These are phyloP conservation scores for Dasysyrphus albostriatus DNA, from an alignment of 2,888 invertebrate genomes.

Conservation along the genomic window DNA sequence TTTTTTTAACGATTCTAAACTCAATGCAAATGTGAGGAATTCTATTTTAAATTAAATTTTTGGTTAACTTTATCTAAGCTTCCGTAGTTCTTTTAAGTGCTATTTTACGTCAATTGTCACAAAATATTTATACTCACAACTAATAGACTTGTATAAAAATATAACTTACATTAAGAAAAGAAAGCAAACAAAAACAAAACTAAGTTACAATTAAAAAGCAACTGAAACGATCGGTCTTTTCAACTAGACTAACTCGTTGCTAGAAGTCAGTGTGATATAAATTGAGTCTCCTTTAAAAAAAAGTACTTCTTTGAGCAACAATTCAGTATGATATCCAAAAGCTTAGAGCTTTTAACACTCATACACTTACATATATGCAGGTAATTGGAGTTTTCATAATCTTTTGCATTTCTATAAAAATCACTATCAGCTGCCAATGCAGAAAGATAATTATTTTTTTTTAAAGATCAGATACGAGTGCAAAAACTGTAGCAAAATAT, in stretches of 20 bases:
- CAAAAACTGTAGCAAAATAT: neutral
- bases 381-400: constrained; percentile 1
- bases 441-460: constrained; percentile 18
- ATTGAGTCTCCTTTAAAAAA: constrained; percentile 41
- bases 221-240: constrained; percentile 51
- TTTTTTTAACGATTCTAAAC: constrained; percentile 32
- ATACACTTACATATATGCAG: constrained; percentile 5
- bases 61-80: constrained; percentile 16
- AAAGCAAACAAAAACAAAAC: neutral
- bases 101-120: constrained; percentile 1
- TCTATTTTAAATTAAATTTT: constrained; percentile 19
- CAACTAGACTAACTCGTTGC: constrained; percentile 50
- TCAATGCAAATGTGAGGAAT: constrained; percentile 7
- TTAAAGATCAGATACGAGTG: constrained; percentile 23
- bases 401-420: constrained; percentile 29
- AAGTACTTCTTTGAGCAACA: constrained; percentile 31
- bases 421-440: constrained; percentile 5
- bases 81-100: constrained; percentile 24
- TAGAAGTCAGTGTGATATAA: constrained; percentile 46
- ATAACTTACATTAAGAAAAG: constrained; percentile 43
- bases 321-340: constrained; percentile 31
- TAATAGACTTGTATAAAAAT: constrained; percentile 1
- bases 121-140: neutral
- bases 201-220: neutral
- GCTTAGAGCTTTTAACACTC: constrained; percentile 62